A percentile compares a stretch with the other conserved stretches of the same genome.
Evolutionary conservation across 2,888 invertebrate genomes (phyloP).

Genomic region (Agrotis puta): DNA sequence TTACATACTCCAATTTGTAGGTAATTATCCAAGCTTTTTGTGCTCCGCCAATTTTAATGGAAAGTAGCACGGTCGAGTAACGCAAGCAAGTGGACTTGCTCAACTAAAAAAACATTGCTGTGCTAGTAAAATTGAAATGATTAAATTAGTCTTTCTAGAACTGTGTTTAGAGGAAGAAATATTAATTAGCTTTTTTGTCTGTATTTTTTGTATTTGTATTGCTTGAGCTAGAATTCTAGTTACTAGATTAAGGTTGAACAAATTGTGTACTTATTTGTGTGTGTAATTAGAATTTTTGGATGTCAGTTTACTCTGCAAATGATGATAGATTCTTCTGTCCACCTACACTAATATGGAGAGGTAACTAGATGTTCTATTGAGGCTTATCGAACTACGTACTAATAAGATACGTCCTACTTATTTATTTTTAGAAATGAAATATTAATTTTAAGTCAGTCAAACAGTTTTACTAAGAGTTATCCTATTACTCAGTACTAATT

Average conservation of each 20-base stretch:
- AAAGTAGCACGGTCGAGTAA: constrained; percentile 47
- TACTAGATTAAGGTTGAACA: constrained; percentile 25
- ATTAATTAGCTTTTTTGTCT: constrained; percentile 14
- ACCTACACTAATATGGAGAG: background rate
- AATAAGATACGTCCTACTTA: background rate
- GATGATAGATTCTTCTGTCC: background rate
- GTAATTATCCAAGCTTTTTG: constrained; percentile 43
- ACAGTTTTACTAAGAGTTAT: too few species aligned
- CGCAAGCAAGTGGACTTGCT: constrained; percentile 39
- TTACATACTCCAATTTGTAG: constrained; percentile 46
- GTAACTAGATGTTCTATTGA: background rate
- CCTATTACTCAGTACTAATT: too few species aligned
- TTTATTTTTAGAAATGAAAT: background rate
- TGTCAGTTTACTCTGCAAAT: background rate
- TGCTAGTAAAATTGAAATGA: constrained; percentile 10
- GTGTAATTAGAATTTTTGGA: constrained; percentile 9
- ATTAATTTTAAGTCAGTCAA: background rate
- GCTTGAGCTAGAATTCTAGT: constrained; percentile 35
- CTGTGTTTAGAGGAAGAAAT: constrained; percentile 31
- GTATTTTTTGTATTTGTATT: constrained; percentile 11
- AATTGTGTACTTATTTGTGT: constrained; percentile 9
- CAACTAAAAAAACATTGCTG: constrained; percentile 17
- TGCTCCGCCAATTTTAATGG: constrained; percentile 33
- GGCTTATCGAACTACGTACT: background rate
- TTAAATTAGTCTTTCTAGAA: constrained; percentile 34